Evolutionary conservation across 2,888 invertebrate genomes (phyloP), one percentile per base, ranked within the genome.

Genomic region (Tenthredo amoena): DNA sequence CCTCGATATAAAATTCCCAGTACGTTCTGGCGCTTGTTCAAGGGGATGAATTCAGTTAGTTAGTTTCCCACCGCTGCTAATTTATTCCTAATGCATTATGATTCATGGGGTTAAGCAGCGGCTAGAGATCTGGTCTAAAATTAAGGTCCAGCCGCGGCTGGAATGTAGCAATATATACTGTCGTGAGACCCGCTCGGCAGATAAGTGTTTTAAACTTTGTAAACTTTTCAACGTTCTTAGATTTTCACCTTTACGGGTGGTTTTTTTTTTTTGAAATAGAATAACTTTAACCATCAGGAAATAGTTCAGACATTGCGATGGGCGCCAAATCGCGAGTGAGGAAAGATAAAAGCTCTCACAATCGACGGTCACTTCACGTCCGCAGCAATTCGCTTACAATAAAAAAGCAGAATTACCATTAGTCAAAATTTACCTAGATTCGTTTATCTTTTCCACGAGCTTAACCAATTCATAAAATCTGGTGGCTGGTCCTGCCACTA

Each of bases 221-320:
- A 71, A 71, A 71, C 71, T 71, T 71, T 71, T 37, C 37, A 18
- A 71, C 26, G 18, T 37, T 71, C 37, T 71, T 37, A 34, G 37
- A 37, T n/a, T n/a, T 71, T 37, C 18, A 21, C 31, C n/a, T 5
- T 15, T 31, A 62, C 12, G 12, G 4, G 62, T 26, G n/a, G 6
- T n/a, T 18, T 50, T n/a, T 9, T 1, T 58, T 58, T n/a, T 21
- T 26, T 62, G 1, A 26, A 26, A 62, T 62, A 12, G 62, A 12
- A 26, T 10, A 62, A 10, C 1, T 62, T 62, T 2, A 62, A 26
- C 26, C 1, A 26, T 62, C 26, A 26, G 9, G 12, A 26, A 62
- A 62, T 62, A 62, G 62, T 26, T 62, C 26, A 26, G 26, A 62
- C 26, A 12, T 18, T 21, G 2, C 21, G 26, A 7, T 26, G 62